A percentile compares a stretch with the other conserved stretches of the same genome.
phyloP scores from a whole-genome alignment of 2,888 invertebrate species.

The Actias luna region DNA sequence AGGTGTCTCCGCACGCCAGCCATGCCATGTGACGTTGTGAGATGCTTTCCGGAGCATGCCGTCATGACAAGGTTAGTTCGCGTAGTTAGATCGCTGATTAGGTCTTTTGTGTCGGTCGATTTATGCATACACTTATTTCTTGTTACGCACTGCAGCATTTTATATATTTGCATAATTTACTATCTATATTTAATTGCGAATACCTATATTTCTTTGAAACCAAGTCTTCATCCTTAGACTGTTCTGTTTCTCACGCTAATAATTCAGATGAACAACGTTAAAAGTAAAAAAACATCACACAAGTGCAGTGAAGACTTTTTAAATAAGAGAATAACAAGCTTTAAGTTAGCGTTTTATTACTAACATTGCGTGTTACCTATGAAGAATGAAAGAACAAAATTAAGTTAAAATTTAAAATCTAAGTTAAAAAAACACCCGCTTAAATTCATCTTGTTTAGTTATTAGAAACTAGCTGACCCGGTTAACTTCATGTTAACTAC shows the following conservation, averaged over 20 bases:
- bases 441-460: too few relatives aligned
- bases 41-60: constrained; percentile 25
- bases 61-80: constrained; percentile 27
- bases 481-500: too few relatives aligned
- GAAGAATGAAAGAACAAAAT: too few relatives aligned
- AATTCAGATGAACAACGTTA: too few relatives aligned
- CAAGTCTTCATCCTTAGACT: not conserved
- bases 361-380: too few relatives aligned
- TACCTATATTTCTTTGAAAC: not conserved
- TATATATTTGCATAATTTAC: not conserved
- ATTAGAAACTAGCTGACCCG: too few relatives aligned
- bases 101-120: constrained; percentile 15
- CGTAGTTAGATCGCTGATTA: constrained; percentile 25
- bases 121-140: constrained; percentile 15
- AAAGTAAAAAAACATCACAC: not conserved
- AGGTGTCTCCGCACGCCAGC: constrained; percentile 23
- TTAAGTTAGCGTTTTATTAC: too few relatives aligned
- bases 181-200: not conserved
- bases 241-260: too few relatives aligned
- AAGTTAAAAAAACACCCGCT: too few relatives aligned
- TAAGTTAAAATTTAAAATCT: too few relatives aligned
- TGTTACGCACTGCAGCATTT: not conserved
- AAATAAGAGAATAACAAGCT: too few relatives aligned
- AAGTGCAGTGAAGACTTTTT: not conserved
- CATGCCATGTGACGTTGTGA: constrained; percentile 26